Evolutionary conservation across 2,113 vertebrate genomes (phyloP), one percentile per base, ranked within the genome.

Genomic region (Microcebus ravelobensis): DNA sequence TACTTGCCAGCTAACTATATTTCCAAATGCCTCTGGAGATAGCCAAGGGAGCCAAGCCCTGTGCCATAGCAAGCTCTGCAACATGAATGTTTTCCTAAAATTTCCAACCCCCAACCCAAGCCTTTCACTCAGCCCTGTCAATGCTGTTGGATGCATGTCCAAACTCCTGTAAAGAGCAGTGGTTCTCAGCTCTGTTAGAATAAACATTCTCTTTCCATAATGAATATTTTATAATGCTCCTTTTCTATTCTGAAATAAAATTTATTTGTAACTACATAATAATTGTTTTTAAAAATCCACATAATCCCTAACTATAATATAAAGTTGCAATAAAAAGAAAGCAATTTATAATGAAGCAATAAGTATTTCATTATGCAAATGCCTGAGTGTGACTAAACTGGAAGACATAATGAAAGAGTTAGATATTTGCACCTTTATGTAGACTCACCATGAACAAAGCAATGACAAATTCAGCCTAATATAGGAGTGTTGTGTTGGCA

Each of bases 311-410:
- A 76, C 84, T 95, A 83, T 74, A 93, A 95, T 77, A 65, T 61
- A 93, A 90, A 85, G 68, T 65, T 70, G 52, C 74, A 96, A 96
- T 95, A 82, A 67, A 94, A 94, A 95, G 85, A 94, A 79, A 90
- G 55, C 29, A 79, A 94, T 74, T 91, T 76, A n/a, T 91, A 93
- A 93, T 81, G 73, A 96, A 91, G 68, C 84, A 83, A 92, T 63
- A 63, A 91, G 31, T 57, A 93, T 83, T 95, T 93, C 57, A 95
- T 96, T 89, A 95, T 84, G 74, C 57, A 95, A 97, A 87, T 45
- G 48, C 36, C 86, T 50, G 42, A 57, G 29, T 42, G 82, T 42
- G 85, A 81, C 87, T 95, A 74, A 87, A 79, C 48, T n/a, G 29
- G 63, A 97, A 88, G 65, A 90, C 42, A 81, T 57, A 94, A 77